Evolutionary conservation across 2,888 invertebrate species (phyloP), one percentile per base, ranked within the genome.

Genomic region (Plebejus melissa): DNA sequence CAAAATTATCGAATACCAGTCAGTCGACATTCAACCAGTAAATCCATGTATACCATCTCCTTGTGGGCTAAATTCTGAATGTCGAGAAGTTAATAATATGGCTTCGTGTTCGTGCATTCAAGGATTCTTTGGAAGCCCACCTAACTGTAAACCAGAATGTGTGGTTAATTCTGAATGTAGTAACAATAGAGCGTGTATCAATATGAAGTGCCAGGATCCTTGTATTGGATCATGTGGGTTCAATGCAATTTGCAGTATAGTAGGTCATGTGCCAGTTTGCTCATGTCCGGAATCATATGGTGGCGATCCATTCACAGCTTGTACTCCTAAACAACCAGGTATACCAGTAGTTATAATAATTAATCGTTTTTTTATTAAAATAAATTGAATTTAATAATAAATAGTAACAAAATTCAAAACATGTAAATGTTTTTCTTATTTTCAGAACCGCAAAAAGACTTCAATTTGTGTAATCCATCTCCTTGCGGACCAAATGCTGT

Each of bases 401-500:
- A 22, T 41, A 60, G 41, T 28, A 65, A 74, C 50, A 65, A 50
- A 41, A 22, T 22, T 9, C 16, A 5, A 72, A 46, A 76, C 60
- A 13, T 74, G 60, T 76, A 54, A 74, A 54, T 46, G 60, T 32
- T 11, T 75, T 77, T 74, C 74, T 75, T 54, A 69, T 76, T 80
- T 90, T 76, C 82, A 92, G 93, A 90, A 82, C 79, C 81, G 58
- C 85, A 86, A 76, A 88, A 86, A 80, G 79, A 90, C 75, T 82
- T 86, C 36, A 96, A 97, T 85, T 96, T 95, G 4, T 97, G 97
- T 84, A 91, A 95, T 82, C 96, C 96, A 75, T 96, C 96, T 69
- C 96, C 97, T 0, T 98, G 98, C 83, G 98, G 97, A 74, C 86
- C 95, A 6, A 97, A 97, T 83, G 95, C 97, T 0, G 95, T 97